Evolutionary conservation across 1,140 invertebrate species (phyloP), one percentile per base, ranked within the genome.

Genomic region (Steinernema khuongi): DNA sequence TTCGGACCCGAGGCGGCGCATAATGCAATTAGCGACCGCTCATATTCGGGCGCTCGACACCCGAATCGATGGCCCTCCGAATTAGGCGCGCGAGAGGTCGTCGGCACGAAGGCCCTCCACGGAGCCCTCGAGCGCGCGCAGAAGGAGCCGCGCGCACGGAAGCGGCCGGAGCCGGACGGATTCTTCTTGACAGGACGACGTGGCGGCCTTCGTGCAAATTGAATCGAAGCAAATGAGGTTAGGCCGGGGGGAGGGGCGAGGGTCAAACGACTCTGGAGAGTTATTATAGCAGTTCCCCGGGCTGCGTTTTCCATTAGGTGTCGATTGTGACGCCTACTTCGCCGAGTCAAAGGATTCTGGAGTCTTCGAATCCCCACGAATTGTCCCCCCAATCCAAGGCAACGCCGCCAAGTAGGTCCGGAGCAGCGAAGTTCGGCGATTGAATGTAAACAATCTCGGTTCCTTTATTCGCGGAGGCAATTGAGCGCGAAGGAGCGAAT

Each of bases 401-500:
- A n/a, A n/a, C n/a, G n/a, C n/a, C n/a, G n/a, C n/a, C n/a, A n/a
- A n/a, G n/a, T 60, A 22, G 7, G 26, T 7, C 11, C 50, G 50
- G 36, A 41, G 36, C 14, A 60, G 4, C 7, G 50, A 60, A 22
- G 50, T n/a, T n/a, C n/a, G n/a, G 19, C 19, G 50, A 60, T 60
- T 60, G 50, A 60, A 60, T 60, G 50, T 60, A 60, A 60, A 60
- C 50, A 60, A 60, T 60, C 50, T 60, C 36, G n/a, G n/a, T 41
- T 41, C 36, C n/a, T 17, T 60, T 60, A 60, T 60, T 60, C 26
- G 14, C n/a, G 11, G 50, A 60, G 50, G 14, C 7, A 60, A 60
- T 60, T 60, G 19, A 60, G 50, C 50, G 50, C 50, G 50, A 22
- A 60, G 19, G 36, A 41, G 36, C 36, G 7, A 60, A 60, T 4